Conservation (phyloP, 2,888 invertebrate genomes). For the Myopa testacea region DNA sequence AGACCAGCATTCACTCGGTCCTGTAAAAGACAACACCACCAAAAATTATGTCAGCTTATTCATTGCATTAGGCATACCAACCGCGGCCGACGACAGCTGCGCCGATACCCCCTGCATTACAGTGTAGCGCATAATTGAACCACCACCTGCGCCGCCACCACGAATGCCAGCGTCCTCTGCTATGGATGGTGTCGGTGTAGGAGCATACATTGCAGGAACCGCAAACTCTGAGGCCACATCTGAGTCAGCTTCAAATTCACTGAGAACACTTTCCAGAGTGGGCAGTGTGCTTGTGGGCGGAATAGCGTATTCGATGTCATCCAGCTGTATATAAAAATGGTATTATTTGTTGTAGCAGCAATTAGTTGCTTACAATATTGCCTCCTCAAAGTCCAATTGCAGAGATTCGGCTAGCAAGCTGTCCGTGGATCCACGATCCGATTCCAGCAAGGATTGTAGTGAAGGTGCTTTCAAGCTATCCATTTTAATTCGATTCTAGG, state of each 20-base stretch:
- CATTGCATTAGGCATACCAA: conserved; percentile 66
- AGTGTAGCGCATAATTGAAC: conserved; percentile 80
- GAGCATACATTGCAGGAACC: conserved; percentile 57
- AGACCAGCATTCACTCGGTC: conserved; percentile 90
- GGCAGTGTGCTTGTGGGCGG: conserved; percentile 81
- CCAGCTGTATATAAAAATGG: conserved; percentile 71
- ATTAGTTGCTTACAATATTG: conserved; percentile 53
- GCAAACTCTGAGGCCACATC: conserved; percentile 70
- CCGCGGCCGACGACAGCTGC: conserved; percentile 87
- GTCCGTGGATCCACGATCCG: conserved; percentile 77
- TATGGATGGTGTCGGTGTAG: conserved; percentile 67
- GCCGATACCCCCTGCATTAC: conserved; percentile 90
- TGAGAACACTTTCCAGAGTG: conserved; percentile 84
- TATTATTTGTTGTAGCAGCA: conserved; percentile 9
- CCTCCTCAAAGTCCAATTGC: conserved; percentile 79
- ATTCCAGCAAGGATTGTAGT: conserved; percentile 72
- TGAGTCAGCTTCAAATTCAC: conserved; percentile 78
- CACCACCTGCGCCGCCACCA: conserved; percentile 68
- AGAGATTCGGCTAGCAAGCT: conserved; percentile 72
- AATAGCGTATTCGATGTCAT: conserved; percentile 84
- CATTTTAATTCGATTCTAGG: conserved; percentile 51
- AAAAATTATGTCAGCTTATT: background rate
- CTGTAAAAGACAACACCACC: conserved; percentile 68
- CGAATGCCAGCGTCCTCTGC: conserved; percentile 67
- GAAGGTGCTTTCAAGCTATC: conserved; percentile 67